phyloP scores from a whole-genome alignment of 2,888 invertebrate genomes.

The Nephrotoma flavescens region DNA sequence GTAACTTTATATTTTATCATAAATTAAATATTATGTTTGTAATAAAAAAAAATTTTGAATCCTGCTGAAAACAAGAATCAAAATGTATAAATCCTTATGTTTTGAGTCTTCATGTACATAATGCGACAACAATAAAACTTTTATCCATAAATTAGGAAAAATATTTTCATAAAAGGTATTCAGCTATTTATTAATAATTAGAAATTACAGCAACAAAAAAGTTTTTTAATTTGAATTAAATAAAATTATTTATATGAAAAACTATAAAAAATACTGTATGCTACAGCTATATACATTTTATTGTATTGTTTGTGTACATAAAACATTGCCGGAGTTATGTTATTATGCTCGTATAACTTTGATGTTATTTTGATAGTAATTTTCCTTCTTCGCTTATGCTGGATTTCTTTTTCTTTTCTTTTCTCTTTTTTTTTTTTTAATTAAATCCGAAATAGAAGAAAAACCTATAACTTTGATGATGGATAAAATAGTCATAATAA shows the following conservation, averaged over 20 bases:
- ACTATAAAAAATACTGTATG: background rate
- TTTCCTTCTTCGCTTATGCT: background rate
- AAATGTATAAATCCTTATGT: background rate
- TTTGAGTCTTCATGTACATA: background rate
- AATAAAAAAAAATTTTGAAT: no score
- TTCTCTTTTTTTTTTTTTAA: background rate
- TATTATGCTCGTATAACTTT: background rate
- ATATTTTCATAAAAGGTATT: background rate
- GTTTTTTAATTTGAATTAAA: background rate
- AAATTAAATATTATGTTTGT: no score
- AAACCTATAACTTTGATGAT: background rate
- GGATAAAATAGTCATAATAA: background rate
- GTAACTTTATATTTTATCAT: no score
- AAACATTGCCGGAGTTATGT: background rate
- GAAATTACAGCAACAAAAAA: background rate
- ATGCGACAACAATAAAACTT: background rate
- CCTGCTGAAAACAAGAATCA: background rate
- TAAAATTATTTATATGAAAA: background rate
- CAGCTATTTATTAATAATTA: background rate
- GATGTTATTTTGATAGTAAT: background rate
- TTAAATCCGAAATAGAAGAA: background rate
- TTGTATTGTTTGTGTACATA: background rate
- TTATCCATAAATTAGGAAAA: background rate
- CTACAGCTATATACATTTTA: background rate
- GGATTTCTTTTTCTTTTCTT: background rate